Base-by-base conservation (phyloP, 2,888 invertebrate species). In the Netelia melanura region DNA sequence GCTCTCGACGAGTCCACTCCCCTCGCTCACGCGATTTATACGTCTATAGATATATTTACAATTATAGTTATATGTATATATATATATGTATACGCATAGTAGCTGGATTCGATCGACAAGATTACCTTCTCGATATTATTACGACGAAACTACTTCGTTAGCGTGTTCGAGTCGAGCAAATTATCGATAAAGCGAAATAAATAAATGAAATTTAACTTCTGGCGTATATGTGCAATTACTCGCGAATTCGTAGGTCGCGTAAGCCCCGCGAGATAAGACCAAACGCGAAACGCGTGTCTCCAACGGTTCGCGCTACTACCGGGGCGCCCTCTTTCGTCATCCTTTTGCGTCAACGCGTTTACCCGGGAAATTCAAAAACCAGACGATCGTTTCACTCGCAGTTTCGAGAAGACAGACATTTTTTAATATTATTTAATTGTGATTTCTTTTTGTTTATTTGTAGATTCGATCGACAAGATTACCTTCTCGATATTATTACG, bases 1-100 rank as follows among this genome's bases (percentile, higher is more conserved):
- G 74, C 21, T 17, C 75, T 79, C 74, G 74, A 52, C 71, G 79
- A 75, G 74, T 64, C 83, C 68, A 25, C 83, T 65, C 25, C 44
- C 65, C 80, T 58, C 56, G 25, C 65, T 72, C 54, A n/a, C 23
- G n/a, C 25, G 25, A 67, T 70, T 14, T 78, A 67, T 21, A n/a
- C 23, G 21, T 30, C n/a, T 61, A 43, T n/a, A 70, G 43, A 52
- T 21, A 61, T 52, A 48, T 23, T 64, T 56, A 30, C 56, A 6
- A 70, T 70, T 54, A 38, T 70, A 8, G 14, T 70, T 38, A 64
- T 61, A 23, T 62, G 25, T 61, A 30, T n/a, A n/a, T 23, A 61
- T 61, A 9, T 44, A n/a, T 48, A 58, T 21, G 14, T 23, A 23
- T 44, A 23, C 56, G 38, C 21, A 3, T 23, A 14, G 11, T 62